Percentiles rank a stretch among this genome's conserved stretches.
phyloP scores from a whole-genome alignment of 2,888 invertebrate species.

The Mythimna impura region DNA sequence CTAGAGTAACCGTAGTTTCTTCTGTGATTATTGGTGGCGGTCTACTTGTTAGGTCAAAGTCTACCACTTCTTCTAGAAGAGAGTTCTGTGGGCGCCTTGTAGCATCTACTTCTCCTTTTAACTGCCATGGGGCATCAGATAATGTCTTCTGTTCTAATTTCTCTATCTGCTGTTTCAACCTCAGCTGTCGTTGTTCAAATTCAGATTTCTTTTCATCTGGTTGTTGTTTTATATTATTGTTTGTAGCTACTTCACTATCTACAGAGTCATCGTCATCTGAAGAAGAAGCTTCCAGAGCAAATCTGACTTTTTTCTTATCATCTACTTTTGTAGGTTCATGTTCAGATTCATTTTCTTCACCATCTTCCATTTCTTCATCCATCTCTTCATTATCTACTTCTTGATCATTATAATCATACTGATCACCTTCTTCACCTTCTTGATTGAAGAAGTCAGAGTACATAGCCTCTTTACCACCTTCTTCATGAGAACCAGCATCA shows the following conservation, averaged over 20 bases:
- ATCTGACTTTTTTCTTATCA: constrained; percentile 76
- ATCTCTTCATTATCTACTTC: constrained; percentile 45
- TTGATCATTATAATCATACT: constrained; percentile 54
- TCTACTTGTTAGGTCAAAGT: constrained; percentile 95
- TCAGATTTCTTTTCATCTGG: constrained; percentile 90
- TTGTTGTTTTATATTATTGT: constrained; percentile 49
- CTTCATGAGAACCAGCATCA: constrained; percentile 81
- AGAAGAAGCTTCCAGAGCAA: constrained; percentile 72
- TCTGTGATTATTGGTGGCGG: constrained; percentile 98
- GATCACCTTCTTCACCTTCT: constrained; percentile 65
- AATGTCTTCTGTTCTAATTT: constrained; percentile 93
- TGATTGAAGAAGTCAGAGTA: constrained; percentile 93
- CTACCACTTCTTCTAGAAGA: constrained; percentile 96
- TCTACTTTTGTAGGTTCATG: constrained; percentile 58
- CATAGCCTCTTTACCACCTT: constrained; percentile 87
- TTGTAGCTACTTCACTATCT: constrained; percentile 67
- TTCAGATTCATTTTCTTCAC: constrained; percentile 59
- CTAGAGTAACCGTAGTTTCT: constrained; percentile 95
- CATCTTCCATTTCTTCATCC: constrained; percentile 50
- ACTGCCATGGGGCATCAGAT: constrained; percentile 97
- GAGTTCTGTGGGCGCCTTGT: constrained; percentile 96
- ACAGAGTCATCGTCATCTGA: constrained; percentile 74
- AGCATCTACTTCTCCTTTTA: constrained; percentile 97
- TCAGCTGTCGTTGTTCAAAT: constrained; percentile 94
- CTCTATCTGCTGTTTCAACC: constrained; percentile 92